Base-by-base conservation (phyloP, 2,888 invertebrate species). In the Colletes collaris region DNA sequence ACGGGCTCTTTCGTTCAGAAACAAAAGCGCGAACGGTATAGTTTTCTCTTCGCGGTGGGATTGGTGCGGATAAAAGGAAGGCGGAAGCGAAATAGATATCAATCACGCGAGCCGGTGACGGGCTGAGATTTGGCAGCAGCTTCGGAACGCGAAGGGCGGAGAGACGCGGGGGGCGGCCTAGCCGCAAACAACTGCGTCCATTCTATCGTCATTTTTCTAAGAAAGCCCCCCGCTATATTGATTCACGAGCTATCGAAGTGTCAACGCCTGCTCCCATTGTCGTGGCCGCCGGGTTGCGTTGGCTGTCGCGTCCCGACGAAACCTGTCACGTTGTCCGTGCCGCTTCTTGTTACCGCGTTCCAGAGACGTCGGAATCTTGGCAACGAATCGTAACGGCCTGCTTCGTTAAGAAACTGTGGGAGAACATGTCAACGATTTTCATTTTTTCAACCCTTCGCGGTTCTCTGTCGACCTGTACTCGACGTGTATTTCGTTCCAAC, bases 91-190 rank as follows among this genome's bases (percentile, higher is more conserved):
- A 65, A 85, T 83, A 85, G 88, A 87, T 89, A 91, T 91, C 90
- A 91, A 91, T 91, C 91, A 91, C 89, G 70, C 81, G 83, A 81
- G 77, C 86, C 64, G 88, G 87, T 87, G 91, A 90, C 90, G 89
- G 88, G 85, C 87, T 82, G 89, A 89, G 89, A 91, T 91, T 91
- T 89, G 89, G 88, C 88, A 89, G 90, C 87, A 86, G 88, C 88
- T 88, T 87, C 86, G 85, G 85, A 86, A 84, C 81, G 83, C 86
- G 79, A 82, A 82, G 83, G 81, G 73, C 67, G 68, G 46, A 53
- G 63, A 66, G 67, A 49, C 78, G 79, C 66, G 76, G 65, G 77
- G 70, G 63, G 63, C 67, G 56, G 27, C 68, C 78, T 75, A 73
- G 79, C 83, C 84, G 84, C 87, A 80, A 88, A 86, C 89, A 88